Base-by-base conservation (phyloP, 2,888 invertebrate species). In the Dioctria rufipes region DNA sequence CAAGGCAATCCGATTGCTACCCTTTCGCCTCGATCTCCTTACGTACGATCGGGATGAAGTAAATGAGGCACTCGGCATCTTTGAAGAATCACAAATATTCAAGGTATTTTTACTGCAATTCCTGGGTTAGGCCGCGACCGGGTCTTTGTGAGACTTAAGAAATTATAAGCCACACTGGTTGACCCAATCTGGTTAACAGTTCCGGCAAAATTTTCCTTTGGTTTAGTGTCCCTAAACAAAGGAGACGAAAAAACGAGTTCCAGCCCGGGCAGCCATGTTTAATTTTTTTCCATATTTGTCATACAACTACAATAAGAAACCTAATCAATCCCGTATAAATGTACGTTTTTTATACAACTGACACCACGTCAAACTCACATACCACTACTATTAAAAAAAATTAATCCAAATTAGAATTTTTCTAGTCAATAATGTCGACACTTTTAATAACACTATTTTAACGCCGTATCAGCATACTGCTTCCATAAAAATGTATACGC, bases 21-120 rank as follows among this genome's bases (percentile, higher is more conserved):
- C 95, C 94, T 96, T 96, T 92, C 96, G 94, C 89, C 96, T 93
- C 90, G 96, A 96, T 91, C 96, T 94, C 90, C 96, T 93, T 88
- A 95, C 94, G 92, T 95, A 96, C 91, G 95, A 95, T 92, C 96
- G 94, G 90, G 95, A 95, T 91, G 96, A 95, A 89, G 95, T 95
- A 91, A 96, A 96, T 90, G 96, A 96, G 92, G 96, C 96, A 93
- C 96, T 96, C 92, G 96, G 96, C 96, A 96, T 95, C 91, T 93
- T 95, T 90, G 61, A 60, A 60, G 43, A 60, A 5, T 46, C 8
- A 8, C 5, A 46, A 46, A 46, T 46, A 8, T 46, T 8, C 37
- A 49, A 49, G 78, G 6, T 40, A 61, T 75, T 42, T 60, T 39
- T 49, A 60, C 63, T 77, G 43, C 46, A 4, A 25, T 61, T 51